Percentiles rank a stretch among this genome's conserved stretches.
Conservation (phyloP, 1,140 invertebrate species). For the Eupeodes corollae region DNA sequence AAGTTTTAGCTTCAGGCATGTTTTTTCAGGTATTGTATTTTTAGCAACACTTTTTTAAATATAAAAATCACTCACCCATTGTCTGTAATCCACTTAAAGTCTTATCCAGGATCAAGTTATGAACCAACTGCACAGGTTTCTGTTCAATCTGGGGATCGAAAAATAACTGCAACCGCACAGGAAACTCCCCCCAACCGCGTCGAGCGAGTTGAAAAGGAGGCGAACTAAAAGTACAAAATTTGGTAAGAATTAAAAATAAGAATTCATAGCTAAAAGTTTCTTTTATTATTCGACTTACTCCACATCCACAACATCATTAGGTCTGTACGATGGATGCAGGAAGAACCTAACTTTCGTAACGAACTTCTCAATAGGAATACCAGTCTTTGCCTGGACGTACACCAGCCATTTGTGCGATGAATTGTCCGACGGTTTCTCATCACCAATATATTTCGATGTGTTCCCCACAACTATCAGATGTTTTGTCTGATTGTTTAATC, state of each 20-base stretch:
- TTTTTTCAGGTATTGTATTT: too few species aligned
- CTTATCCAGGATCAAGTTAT: conserved; percentile 71
- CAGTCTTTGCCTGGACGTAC: conserved; percentile 54
- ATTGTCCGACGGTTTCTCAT: conserved; percentile 51
- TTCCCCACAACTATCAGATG: conserved; percentile 60
- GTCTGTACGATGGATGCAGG: conserved; percentile 75
- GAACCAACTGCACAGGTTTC: conserved; percentile 68
- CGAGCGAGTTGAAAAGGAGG: conserved; percentile 73
- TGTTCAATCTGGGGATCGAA: conserved; percentile 59
- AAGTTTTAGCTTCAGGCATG: neutral
- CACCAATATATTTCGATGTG: conserved; percentile 71
- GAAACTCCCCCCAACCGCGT: conserved; percentile 86
- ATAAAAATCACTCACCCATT: conserved; percentile 41
- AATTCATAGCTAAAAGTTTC: too few species aligned
- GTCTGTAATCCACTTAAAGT: conserved; percentile 79
- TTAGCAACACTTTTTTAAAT: conserved; percentile 10
- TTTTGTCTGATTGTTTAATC: conserved; percentile 29
- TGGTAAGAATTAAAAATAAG: neutral
- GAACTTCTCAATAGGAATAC: conserved; percentile 48
- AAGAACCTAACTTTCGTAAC: conserved; percentile 68
- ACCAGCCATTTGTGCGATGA: conserved; percentile 85
- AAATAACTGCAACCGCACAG: conserved; percentile 65
- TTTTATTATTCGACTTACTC: conserved; percentile 41
- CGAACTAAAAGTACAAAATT: conserved; percentile 38
- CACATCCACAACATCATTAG: conserved; percentile 75